phyloP scores from a whole-genome alignment of 2,797 vertebrate species.

The Austrolebias charrua region DNA sequence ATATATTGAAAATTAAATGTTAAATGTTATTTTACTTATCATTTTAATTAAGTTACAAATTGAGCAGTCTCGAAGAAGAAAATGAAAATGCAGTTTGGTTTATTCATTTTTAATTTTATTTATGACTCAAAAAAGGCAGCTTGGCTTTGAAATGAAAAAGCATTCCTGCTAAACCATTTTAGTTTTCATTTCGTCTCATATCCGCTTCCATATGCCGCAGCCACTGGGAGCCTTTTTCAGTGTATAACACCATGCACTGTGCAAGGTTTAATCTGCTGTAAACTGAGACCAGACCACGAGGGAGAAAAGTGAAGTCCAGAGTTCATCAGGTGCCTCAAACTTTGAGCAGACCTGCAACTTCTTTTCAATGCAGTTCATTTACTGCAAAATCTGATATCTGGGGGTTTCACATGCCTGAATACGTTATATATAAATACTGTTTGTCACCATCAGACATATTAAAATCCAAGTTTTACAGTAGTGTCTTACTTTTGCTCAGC shows the following conservation, averaged over 20 bases:
- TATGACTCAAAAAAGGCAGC: too few species aligned
- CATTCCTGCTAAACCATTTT: too few species aligned
- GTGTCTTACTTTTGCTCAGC: slow-evolving; percentile 10
- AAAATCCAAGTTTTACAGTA: slow-evolving; percentile 11
- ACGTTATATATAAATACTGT: not conserved
- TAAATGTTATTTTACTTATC: too few species aligned
- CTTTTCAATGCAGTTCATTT: slow-evolving; percentile 21
- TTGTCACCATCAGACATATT: slow-evolving; percentile 6
- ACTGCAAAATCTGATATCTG: not conserved
- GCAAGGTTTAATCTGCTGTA: slow-evolving; percentile 54
- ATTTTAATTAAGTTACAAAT: too few species aligned
- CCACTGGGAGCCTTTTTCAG: slow-evolving; percentile 51
- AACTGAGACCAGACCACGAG: slow-evolving; percentile 45
- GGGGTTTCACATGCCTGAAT: not conserved
- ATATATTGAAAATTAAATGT: too few species aligned
- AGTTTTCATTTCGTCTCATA: too few species aligned
- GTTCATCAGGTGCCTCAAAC: slow-evolving; percentile 44
- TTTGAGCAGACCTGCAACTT: slow-evolving; percentile 11
- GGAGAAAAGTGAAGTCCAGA: slow-evolving; percentile 45
- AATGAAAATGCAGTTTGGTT: too few species aligned
- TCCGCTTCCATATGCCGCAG: too few species aligned
- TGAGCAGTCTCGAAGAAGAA: too few species aligned
- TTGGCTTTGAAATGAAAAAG: too few species aligned
- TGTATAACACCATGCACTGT: slow-evolving; percentile 38
- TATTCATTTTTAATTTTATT: too few species aligned